Conservation (phyloP, 2,797 vertebrate species). For the Poliocrania exsul region DNA sequence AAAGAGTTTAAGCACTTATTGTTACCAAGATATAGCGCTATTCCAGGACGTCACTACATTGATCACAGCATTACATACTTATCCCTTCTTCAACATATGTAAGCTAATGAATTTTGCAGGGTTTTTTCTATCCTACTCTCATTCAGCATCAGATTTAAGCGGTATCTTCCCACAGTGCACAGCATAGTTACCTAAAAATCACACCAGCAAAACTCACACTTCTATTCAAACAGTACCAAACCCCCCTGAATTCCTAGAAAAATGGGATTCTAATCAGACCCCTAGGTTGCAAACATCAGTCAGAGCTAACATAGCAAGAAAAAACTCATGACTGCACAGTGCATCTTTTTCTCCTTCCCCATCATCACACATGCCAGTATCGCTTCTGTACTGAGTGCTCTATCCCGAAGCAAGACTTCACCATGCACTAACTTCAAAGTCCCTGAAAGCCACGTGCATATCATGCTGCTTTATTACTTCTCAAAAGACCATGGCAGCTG, state of each 20-base stretch:
- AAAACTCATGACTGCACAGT: neutral
- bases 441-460: neutral
- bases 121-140: neutral
- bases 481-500: neutral
- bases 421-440: neutral
- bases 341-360: neutral
- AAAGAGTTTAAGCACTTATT: neutral
- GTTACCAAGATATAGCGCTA: neutral
- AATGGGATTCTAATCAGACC: neutral
- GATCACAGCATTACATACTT: neutral
- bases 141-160: neutral
- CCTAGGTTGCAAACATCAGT: neutral
- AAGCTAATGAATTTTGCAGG: neutral
- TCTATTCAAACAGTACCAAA: neutral
- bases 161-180: neutral
- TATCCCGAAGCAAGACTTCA: neutral
- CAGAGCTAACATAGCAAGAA: neutral
- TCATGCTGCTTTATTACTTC: neutral
- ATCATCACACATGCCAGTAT: neutral
- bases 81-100: neutral
- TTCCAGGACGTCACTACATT: neutral
- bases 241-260: accelerated
- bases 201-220: neutral
- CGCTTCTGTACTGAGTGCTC: neutral
- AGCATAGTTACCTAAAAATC: neutral